Conservation (phyloP, 2,113 vertebrate species). For the Speoplatyrhinus poulsoni region DNA sequence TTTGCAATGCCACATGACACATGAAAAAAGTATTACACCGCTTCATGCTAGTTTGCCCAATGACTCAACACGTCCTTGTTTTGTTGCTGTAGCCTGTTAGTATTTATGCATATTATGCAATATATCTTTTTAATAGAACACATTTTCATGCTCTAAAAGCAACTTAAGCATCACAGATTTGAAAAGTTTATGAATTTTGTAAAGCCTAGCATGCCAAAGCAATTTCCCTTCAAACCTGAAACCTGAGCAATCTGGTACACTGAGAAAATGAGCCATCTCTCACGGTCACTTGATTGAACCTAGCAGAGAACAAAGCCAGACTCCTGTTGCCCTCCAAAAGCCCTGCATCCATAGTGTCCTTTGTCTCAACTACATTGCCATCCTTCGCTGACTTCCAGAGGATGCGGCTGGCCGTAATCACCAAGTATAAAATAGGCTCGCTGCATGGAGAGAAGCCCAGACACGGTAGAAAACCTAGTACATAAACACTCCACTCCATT, state of each 20-base stretch:
- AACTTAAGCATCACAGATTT: constrained; percentile 39
- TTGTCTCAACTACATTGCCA: constrained; percentile 7
- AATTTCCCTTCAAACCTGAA: too few relatives aligned
- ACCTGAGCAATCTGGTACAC: constrained; percentile 70
- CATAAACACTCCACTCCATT: constrained; percentile 56
- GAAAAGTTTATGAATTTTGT: constrained; percentile 71
- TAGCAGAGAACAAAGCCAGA: constrained; percentile 38
- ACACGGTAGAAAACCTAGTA: constrained; percentile 42
- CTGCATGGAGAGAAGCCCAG: constrained; percentile 43
- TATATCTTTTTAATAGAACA: too few relatives aligned
- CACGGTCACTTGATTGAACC: constrained; percentile 49
- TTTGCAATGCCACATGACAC: too few relatives aligned
- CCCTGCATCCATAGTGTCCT: constrained; percentile 39
- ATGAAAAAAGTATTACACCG: too few relatives aligned
- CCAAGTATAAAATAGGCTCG: constrained; percentile 34
- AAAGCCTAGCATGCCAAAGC: constrained; percentile 57
- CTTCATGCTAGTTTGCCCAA: too few relatives aligned
- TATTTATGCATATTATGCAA: too few relatives aligned
- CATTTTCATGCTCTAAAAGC: too few relatives aligned
- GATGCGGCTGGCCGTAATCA: constrained; percentile 51
- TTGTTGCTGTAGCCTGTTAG: too few relatives aligned
- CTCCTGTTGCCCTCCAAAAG: constrained; percentile 46
- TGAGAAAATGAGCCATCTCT: constrained; percentile 73
- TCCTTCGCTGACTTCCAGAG: constrained; percentile 19
- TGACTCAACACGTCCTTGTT: too few relatives aligned